Base-by-base conservation (phyloP, 2,113 vertebrate species). In the Thunnus thynnus region DNA sequence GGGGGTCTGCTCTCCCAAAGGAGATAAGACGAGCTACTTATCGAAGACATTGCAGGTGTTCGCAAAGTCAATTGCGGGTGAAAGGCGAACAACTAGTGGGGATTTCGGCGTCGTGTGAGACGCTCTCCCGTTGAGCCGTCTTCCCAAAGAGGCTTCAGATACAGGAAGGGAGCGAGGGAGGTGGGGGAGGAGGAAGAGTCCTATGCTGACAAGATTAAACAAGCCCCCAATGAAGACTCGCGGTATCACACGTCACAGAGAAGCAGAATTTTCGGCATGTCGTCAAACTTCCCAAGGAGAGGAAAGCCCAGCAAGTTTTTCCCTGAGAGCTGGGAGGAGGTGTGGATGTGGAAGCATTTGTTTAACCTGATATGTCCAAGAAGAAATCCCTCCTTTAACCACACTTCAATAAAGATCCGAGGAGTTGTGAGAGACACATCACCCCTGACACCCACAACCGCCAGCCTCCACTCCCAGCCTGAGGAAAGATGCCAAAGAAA, bases 21-120 rank as follows among this genome's bases (percentile, higher is more conserved):
- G 52, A 93, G 88, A 93, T 93, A 93, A 93, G 87, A 89, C 80
- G n/a, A 79, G 86, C 87, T 80, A 92, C 90, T 93, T 92, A 93
- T 93, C 86, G 47, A 89, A 88, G 88, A 89, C 91, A 78, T 88
- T 90, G 87, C 89, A 92, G 88, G 90, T 93, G 89, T 92, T 94
- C 66, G 64, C 73, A 87, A 89, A 91, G 91, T 92, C 87, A 88
- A 86, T 88, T 85, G 91, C 64, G 78, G 86, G 82, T 88, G 84
- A 92, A 85, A 89, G 79, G 78, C 76, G 50, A 88, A 89, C 88
- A 82, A 89, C 89, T 80, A 72, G 78, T 65, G 76, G 64, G 91
- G 90, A 91, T 92, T 92, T 92, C 48, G 56, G 48, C 54, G 18
- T 79, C 30, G 78, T 71, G 78, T 72, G 79, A 88, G 89, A 90